Base-by-base conservation (phyloP, 2,797 vertebrate genomes). In the Podarcis lilfordi region DNA sequence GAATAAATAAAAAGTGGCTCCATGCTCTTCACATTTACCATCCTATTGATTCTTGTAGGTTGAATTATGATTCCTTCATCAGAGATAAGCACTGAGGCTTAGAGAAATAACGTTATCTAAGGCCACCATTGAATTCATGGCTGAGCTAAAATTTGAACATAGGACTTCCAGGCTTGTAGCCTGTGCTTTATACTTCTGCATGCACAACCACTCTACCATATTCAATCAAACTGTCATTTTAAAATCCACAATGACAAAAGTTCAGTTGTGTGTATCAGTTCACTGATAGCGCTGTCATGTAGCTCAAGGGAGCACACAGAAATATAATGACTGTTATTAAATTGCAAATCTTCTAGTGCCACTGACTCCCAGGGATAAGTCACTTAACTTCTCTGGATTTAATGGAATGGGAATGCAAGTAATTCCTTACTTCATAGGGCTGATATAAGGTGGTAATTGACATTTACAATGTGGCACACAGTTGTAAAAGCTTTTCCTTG, bases 201-300 rank as follows among this genome's bases (percentile, higher is more conserved):
- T 43, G 5, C 6, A 80, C 64, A 1, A 76, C 43, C 8, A 79
- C 80, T 84, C 27, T 25, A 71, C 40, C 45, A 85, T 55, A 55
- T 27, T 59, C 75, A 90, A 59, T 23, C 72, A 82, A 88, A 85
- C 66, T 23, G 72, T 37, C 77, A 76, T 78, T 55, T 89, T 81
- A 74, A 0, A 64, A 86, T 85, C 90, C 90, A 82, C 77, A 82
- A 86, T 0, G 3, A 61, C 43, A 82, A 50, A 92, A 19, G 88
- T 69, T 88, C 50, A 32, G 45, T 4, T 85, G 32, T 5, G 82
- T 6, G 27, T 74, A 15, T 9, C 86, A 88, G 55, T 88, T 59
- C 27, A 40, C 43, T 23, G 37, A 83, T 35, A 78, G 13, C 23
- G 2, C 35, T 79, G 40, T 71, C 9, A 37, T 68, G 35, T 69